These are phyloP conservation scores for Acrobasis suavella DNA, from an alignment of 2,888 invertebrate species.

Conservation along the genomic window DNA sequence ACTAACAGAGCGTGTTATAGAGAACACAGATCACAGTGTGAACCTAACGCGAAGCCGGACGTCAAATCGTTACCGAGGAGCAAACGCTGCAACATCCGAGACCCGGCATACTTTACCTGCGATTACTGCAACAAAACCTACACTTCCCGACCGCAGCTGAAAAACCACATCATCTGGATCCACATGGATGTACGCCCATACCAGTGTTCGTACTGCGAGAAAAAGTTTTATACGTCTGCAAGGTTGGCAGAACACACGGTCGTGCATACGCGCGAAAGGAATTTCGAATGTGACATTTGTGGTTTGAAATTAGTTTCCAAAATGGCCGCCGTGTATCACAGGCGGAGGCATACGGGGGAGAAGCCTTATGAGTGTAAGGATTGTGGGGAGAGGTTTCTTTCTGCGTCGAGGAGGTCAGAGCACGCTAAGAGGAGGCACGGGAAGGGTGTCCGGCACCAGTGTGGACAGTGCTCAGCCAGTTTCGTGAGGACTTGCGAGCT, in stretches of 20 bases:
- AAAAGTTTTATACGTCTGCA: constrained; percentile 76
- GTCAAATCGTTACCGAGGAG: constrained; percentile 48
- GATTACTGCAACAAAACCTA: constrained; percentile 69
- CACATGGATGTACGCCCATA: constrained; percentile 74
- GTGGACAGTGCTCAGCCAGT: constrained; percentile 50
- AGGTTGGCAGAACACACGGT: constrained; percentile 77
- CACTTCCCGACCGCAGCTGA: constrained; percentile 62
- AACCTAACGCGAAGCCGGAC: constrained; percentile 66
- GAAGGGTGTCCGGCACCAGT: constrained; percentile 56
- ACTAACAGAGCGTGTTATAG: constrained; percentile 68
- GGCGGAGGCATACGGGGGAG: constrained; percentile 73
- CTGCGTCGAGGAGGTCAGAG: constrained; percentile 67
- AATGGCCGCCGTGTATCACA: constrained; percentile 74
- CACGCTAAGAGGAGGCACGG: constrained; percentile 69
- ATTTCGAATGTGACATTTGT: constrained; percentile 79
- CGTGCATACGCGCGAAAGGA: constrained; percentile 77
- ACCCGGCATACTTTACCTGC: constrained; percentile 66
- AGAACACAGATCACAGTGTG: constrained; percentile 64
- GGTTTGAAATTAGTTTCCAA: constrained; percentile 69
- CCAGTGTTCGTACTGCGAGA: constrained; percentile 77
- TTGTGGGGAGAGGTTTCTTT: constrained; percentile 69
- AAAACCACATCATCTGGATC: constrained; percentile 76
- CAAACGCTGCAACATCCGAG: constrained; percentile 63
- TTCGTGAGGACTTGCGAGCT: constrained; percentile 63
- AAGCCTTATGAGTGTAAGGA: constrained; percentile 69